phyloP scores from a whole-genome alignment of 2,888 invertebrate species.

The Mythimna loreyi region DNA sequence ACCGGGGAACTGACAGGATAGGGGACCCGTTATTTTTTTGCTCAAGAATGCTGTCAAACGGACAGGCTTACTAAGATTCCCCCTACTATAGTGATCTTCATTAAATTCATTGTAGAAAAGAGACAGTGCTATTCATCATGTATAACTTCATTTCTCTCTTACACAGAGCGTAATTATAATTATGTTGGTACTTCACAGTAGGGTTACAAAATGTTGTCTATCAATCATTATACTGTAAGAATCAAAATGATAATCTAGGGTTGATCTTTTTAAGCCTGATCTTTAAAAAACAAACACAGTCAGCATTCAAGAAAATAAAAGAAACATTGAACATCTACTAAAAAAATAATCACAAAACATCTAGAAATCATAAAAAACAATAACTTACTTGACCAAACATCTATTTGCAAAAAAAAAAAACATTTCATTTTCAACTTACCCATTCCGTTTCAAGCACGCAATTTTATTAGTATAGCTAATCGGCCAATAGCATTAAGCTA shows the following conservation, averaged over 20 bases:
- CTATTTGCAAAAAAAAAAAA: slow-evolving; percentile 13
- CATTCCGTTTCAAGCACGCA: slow-evolving; percentile 31
- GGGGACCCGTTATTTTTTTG: neutral
- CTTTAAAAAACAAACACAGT: slow-evolving; percentile 18
- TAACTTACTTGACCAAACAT: slow-evolving; percentile 39
- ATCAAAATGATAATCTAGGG: neutral
- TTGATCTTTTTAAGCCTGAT: slow-evolving; percentile 13
- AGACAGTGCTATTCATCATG: no score
- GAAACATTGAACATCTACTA: slow-evolving; percentile 15
- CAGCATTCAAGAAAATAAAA: slow-evolving; percentile 31
- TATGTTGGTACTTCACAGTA: no score
- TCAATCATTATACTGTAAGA: neutral
- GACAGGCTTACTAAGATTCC: slow-evolving; percentile 6
- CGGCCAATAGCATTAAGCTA: slow-evolving; percentile 37
- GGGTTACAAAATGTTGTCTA: no score
- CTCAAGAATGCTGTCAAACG: no score
- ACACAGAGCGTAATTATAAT: no score
- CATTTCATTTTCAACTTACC: slow-evolving; percentile 19
- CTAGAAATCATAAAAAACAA: slow-evolving; percentile 26
- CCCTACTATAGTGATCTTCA: neutral
- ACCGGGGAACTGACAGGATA: slow-evolving; percentile 85
- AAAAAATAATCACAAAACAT: slow-evolving; percentile 18
- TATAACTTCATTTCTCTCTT: no score
- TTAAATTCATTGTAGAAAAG: no score
- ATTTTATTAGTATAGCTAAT: slow-evolving; percentile 30